phyloP scores from a whole-genome alignment of 2,888 invertebrate genomes.

The Apocheima hispidaria region DNA sequence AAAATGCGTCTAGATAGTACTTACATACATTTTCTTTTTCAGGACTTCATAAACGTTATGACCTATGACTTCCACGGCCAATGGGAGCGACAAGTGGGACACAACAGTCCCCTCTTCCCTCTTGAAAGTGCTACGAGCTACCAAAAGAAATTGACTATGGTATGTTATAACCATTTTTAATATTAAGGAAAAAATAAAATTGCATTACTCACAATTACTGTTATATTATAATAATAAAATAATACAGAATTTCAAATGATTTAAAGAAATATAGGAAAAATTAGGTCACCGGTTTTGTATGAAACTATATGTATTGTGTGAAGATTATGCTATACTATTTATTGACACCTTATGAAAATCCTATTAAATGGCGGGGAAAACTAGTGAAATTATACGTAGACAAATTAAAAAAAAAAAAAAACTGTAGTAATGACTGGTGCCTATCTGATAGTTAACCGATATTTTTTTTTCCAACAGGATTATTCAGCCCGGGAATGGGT shows the following conservation, averaged over 20 bases:
- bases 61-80: constrained; percentile 98
- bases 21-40: constrained; percentile 36
- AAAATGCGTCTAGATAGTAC: neutral
- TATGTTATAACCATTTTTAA: constrained; percentile 68
- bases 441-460: neutral
- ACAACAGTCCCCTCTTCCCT: constrained; percentile 96
- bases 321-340: too few relatives aligned
- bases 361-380: too few relatives aligned
- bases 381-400: too few relatives aligned
- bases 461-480: constrained; percentile 83
- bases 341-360: too few relatives aligned
- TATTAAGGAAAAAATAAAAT: neutral
- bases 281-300: too few relatives aligned
- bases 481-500: constrained; percentile 97
- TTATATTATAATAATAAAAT: too few relatives aligned
- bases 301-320: too few relatives aligned
- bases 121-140: constrained; percentile 95
- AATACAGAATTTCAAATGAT: too few relatives aligned
- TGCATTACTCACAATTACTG: neutral
- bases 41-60: constrained; percentile 97
- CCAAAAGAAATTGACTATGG: constrained; percentile 97
- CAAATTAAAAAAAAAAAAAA: too few relatives aligned
- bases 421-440: neutral
- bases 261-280: too few relatives aligned
- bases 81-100: constrained; percentile 97